These are phyloP conservation scores for Gymnarchus niloticus DNA, from an alignment of 2,113 vertebrate genomes.

Conservation along the genomic window DNA sequence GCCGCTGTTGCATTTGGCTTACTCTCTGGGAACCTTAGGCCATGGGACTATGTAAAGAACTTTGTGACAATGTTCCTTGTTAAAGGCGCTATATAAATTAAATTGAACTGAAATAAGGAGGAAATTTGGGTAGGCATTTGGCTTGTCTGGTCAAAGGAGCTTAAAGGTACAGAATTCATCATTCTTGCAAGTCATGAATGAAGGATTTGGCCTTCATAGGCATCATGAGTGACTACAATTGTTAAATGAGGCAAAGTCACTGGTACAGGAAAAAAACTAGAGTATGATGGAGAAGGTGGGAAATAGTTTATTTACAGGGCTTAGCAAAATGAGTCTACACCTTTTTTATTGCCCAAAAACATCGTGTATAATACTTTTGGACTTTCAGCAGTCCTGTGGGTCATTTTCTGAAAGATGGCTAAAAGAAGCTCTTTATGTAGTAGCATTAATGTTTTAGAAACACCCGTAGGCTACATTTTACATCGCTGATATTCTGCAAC, in stretches of 20 bases:
- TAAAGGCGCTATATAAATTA: no score
- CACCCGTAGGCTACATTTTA: neutral
- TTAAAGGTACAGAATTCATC: neutral
- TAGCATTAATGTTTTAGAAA: neutral
- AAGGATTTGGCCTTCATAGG: neutral
- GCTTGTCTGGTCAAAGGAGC: neutral
- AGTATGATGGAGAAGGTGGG: neutral
- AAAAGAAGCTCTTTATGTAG: neutral
- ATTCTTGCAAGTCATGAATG: neutral
- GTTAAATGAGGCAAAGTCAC: neutral
- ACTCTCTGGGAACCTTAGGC: no score
- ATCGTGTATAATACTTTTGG: neutral
- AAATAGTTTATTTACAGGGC: neutral
- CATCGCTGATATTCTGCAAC: neutral
- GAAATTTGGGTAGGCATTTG: neutral
- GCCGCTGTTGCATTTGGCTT: no score
- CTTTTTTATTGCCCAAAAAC: neutral
- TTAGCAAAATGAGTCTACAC: neutral
- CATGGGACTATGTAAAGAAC: no score
- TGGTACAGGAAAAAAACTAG: neutral
- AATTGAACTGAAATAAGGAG: neutral
- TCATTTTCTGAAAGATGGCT: neutral
- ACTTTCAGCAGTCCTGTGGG: slow-evolving; percentile 8
- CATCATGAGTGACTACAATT: neutral
- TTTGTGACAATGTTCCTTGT: no score